Conservation (phyloP, 2,888 invertebrate genomes). For the Melanargia galathea region DNA sequence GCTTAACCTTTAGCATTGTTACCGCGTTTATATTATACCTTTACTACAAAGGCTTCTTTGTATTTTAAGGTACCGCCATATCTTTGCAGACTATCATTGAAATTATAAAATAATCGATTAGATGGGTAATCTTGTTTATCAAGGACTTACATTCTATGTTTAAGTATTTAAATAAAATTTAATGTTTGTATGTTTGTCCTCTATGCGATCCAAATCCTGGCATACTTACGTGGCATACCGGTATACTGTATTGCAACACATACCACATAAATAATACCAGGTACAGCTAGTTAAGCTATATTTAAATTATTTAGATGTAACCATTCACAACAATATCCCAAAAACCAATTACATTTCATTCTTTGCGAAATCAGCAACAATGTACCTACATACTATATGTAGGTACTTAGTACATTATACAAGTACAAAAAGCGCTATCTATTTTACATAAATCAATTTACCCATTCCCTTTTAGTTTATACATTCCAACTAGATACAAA, state of each 20-base stretch:
- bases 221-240: no score
- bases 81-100: background rate
- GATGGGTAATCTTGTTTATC: background rate
- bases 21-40: constrained; percentile 23
- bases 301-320: constrained; percentile 28
- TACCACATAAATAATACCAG: no score
- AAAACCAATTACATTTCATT: constrained; percentile 61
- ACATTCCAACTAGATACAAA: constrained; percentile 75
- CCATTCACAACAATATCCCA: background rate
- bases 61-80: background rate
- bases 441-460: constrained; percentile 81
- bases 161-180: no score
- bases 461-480: constrained; percentile 76
- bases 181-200: no score
- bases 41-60: constrained; percentile 14
- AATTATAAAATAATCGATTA: background rate
- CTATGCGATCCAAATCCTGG: no score
- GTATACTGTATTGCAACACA: no score
- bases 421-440: constrained; percentile 80
- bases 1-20: constrained; percentile 29
- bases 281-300: no score
- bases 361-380: constrained; percentile 78
- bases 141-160: no score
- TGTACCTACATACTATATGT: constrained; percentile 76
- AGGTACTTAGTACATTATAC: no score